Percentiles rank a stretch among this genome's conserved stretches.
phyloP scores from a whole-genome alignment of 2,888 invertebrate species.

The Stramonita haemastoma region DNA sequence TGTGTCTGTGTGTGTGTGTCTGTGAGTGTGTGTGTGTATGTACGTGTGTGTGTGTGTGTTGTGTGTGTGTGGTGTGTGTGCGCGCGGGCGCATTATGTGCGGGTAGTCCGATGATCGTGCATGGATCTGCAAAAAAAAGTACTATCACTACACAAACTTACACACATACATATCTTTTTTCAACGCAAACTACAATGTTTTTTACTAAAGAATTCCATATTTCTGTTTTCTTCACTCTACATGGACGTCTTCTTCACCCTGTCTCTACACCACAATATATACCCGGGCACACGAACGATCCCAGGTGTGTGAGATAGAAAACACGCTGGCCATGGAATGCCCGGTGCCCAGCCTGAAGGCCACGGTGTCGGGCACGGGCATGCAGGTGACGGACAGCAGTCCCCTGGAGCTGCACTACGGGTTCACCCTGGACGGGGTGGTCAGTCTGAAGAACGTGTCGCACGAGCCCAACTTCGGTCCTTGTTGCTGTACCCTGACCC shows the following conservation, averaged over 20 bases:
- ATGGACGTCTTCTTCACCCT: background rate
- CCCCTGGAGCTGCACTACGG: slow-evolving; percentile 84
- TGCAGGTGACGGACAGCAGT: slow-evolving; percentile 85
- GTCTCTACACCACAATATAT: background rate
- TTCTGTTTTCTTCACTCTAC: background rate
- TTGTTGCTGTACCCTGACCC: slow-evolving; percentile 95
- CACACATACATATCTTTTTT: too few relatives aligned
- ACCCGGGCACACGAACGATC: background rate
- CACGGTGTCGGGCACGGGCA: slow-evolving; percentile 42
- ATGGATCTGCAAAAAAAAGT: background rate
- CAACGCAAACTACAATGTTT: too few relatives aligned
- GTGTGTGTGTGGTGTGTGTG: slow-evolving; percentile 6
- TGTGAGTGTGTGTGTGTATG: background rate
- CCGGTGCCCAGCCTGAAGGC: slow-evolving; percentile 49
- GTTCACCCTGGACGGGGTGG: slow-evolving; percentile 96
- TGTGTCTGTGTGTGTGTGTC: background rate
- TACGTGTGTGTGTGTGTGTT: background rate
- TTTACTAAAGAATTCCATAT: background rate
- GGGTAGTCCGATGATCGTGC: background rate
- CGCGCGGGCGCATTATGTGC: background rate
- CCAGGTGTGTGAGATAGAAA: slow-evolving; percentile 46
- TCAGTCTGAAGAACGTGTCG: slow-evolving; percentile 90
- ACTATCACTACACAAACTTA: background rate
- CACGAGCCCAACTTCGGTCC: slow-evolving; percentile 77
- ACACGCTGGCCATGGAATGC: slow-evolving; percentile 52